Percentiles rank a stretch among this genome's conserved stretches.
Evolutionary conservation across 1,140 invertebrate species (phyloP).

Genomic region (Lordiphosa collinella): DNA sequence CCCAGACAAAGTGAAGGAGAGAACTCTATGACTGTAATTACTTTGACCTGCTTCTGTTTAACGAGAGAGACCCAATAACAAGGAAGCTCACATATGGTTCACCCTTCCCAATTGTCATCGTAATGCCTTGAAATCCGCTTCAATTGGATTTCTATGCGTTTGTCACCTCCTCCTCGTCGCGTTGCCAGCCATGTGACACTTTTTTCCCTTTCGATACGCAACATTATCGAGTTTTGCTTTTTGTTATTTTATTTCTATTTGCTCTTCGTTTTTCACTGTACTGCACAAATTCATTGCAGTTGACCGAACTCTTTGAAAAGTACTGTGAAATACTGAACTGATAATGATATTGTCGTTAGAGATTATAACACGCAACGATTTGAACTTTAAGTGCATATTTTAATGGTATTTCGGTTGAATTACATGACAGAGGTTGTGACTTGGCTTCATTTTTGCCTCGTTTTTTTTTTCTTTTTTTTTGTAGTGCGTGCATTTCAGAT

Average conservation of each 20-base stretch:
- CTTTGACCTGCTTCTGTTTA: constrained; percentile 67
- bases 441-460: constrained; percentile 53
- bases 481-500: constrained; percentile 27
- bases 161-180: background rate
- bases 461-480: constrained; percentile 9
- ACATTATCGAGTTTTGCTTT: constrained; percentile 29
- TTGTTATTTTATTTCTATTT: constrained; percentile 27
- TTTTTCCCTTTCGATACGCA: constrained; percentile 76
- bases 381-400: constrained; percentile 74
- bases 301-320: constrained; percentile 26
- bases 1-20: background rate
- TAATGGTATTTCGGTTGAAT: constrained; percentile 76
- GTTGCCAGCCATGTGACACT: constrained; percentile 35
- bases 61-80: constrained; percentile 9
- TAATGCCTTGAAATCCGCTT: constrained; percentile 72
- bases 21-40: constrained; percentile 49
- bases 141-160: constrained; percentile 67
- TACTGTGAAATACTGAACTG: constrained; percentile 30
- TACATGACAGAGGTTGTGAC: constrained; percentile 65
- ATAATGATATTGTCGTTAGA: constrained; percentile 54
- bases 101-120: background rate
- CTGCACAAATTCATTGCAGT: constrained; percentile 36
- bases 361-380: constrained; percentile 70
- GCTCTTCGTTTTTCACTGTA: constrained; percentile 13
- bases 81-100: constrained; percentile 32